Base-by-base conservation (phyloP, 1,140 invertebrate species). In the Saccostrea glomerata region DNA sequence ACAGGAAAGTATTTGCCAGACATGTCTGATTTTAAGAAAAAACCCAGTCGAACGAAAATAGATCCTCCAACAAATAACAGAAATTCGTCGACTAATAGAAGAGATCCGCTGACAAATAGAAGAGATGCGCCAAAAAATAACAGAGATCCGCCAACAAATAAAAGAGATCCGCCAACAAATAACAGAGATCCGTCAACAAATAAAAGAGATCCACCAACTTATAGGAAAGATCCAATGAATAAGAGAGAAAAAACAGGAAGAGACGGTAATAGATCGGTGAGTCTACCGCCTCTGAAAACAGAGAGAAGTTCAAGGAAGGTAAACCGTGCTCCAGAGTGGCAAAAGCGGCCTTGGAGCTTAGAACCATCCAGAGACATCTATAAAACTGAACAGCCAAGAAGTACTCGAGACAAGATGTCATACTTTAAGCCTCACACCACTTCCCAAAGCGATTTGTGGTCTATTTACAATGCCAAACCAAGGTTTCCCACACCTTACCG, bases 401-500 rank as follows among this genome's bases (percentile, higher is more conserved):
- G 30, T 36, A 77, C 25, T 15, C 23, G 25, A 7, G 70, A 13
- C 23, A 63, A 63, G 20, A 63, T 6, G 20, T 20, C 17, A 17
- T 5, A 9, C 13, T 77, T 77, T 30, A 77, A 30, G 70, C 70
- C 70, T 4, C 25, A 30, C 13, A 77, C 70, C 25, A 77, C 70
- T 25, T 30, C 70, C 23, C 70, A 77, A 15, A 25, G 30, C 3
- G 70, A 77, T 15, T 23, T 77, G 1, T 77, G 70, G 70, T 30
- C 70, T 25, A 77, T 77, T 25, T 77, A 77, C 70, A 77, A 77
- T 36, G 70, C 25, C 13, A 77, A 77, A 13, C 70, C 70, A 15
- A 77, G 70, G 25, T 25, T 77, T 36, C 25, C 30, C 4, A 77
- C 70, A 15, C 70, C 70, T 30, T 77, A 77, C 11, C 23, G 70